These are phyloP conservation scores for Halisarca cf. caerulea DNA, from an alignment of 37 sponge, comb jelly and placozoan genomes.

Conservation along the genomic window DNA sequence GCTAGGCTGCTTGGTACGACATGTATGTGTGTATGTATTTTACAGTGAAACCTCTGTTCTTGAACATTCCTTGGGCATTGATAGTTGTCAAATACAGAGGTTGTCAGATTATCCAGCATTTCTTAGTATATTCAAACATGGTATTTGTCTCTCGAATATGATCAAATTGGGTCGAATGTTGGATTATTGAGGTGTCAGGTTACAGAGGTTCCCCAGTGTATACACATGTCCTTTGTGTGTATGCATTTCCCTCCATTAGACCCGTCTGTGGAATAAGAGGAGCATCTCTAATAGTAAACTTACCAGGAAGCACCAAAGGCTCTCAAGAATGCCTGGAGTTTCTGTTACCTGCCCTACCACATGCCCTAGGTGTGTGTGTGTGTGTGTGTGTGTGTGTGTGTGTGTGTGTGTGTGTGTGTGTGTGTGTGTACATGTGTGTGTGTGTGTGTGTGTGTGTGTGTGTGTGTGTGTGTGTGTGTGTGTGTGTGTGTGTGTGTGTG, in stretches of 20 bases:
- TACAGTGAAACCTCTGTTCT: too few relatives aligned
- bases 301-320: constrained; percentile 95
- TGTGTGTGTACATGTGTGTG: too few relatives aligned
- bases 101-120: too few relatives aligned
- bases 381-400: not conserved
- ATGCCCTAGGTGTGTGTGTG: constrained; percentile 80
- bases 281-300: constrained; percentile 77
- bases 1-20: too few relatives aligned
- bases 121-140: too few relatives aligned
- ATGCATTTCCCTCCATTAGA: constrained; percentile 31
- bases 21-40: too few relatives aligned
- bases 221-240: not conserved
- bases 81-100: not conserved
- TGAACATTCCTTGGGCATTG: not conserved
- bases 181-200: too few relatives aligned
- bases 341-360: constrained; percentile 75
- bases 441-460: too few relatives aligned
- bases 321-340: constrained; percentile 83
- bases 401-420: not conserved
- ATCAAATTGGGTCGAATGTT: too few relatives aligned
- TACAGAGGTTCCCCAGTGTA: not conserved
- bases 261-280: constrained; percentile 81
- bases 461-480: too few relatives aligned
- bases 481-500: too few relatives aligned
- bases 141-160: too few relatives aligned